phyloP scores from a whole-genome alignment of 2,888 invertebrate species.

The Polydesmus complanatus region DNA sequence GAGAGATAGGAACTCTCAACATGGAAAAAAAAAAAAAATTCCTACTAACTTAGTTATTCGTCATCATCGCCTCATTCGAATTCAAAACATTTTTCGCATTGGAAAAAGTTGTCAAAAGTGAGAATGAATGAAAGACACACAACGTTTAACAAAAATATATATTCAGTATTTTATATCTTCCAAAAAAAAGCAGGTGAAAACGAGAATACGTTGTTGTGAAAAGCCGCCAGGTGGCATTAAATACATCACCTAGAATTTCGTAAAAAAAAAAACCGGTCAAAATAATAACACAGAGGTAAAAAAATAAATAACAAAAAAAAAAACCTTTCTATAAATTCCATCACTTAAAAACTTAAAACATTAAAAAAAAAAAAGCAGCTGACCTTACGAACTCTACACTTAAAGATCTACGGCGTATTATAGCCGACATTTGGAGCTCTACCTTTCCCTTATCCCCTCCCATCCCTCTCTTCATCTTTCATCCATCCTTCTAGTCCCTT shows the following conservation, averaged over 20 bases:
- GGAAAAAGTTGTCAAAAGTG: neutral
- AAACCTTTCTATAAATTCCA: neutral
- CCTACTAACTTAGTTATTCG: neutral
- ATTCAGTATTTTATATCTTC: too few relatives aligned
- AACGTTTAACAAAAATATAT: too few relatives aligned
- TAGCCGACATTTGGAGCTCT: neutral
- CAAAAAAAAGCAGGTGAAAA: neutral
- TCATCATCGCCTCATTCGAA: neutral
- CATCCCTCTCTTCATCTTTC: neutral
- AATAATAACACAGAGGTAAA: neutral
- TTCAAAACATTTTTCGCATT: too few relatives aligned
- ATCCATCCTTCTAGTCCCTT: too few relatives aligned
- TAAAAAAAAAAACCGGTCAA: neutral
- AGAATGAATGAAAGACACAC: too few relatives aligned
- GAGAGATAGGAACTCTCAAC: too few relatives aligned
- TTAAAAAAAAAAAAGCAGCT: neutral
- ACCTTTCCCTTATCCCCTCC: neutral
- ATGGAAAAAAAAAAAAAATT: too few relatives aligned
- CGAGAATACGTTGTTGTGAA: neutral
- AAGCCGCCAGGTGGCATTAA: neutral
- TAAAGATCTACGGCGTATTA: neutral
- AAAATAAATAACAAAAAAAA: too few relatives aligned
- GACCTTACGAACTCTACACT: neutral
- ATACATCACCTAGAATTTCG: neutral
- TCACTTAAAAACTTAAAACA: neutral